Evolutionary conservation across 2,888 invertebrate species (phyloP).

Genomic region (Oscheius myriophilus): DNA sequence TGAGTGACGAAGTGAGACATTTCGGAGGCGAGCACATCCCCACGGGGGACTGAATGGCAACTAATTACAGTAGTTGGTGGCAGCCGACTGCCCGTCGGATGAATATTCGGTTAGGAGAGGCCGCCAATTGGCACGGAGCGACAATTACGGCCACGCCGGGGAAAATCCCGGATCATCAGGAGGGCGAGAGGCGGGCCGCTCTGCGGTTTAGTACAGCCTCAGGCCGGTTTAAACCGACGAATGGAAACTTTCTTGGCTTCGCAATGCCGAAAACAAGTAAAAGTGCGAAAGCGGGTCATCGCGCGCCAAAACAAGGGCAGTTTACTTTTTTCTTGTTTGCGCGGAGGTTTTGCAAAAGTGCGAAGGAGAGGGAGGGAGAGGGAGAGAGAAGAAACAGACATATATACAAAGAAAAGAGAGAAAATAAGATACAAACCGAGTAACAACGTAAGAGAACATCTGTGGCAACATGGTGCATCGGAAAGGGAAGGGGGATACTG

Average conservation of each 20-base stretch:
- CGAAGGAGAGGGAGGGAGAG: constrained; percentile 4
- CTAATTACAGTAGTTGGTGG: background rate
- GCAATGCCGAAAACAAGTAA: too few species aligned
- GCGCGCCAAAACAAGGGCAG: too few species aligned
- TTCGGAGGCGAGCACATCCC: too few species aligned
- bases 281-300: too few species aligned
- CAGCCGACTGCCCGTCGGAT: constrained; percentile 14
- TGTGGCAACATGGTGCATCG: too few species aligned
- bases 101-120: constrained; percentile 18
- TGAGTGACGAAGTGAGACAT: too few species aligned
- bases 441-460: too few species aligned
- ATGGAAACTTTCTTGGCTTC: background rate
- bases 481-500: too few species aligned
- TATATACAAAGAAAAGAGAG: too few species aligned
- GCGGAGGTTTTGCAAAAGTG: background rate
- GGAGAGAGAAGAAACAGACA: background rate
- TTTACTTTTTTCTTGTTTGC: too few species aligned
- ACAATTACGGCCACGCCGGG: background rate
- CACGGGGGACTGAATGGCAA: background rate
- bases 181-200: background rate
- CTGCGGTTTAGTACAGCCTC: background rate
- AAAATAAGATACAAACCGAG: too few species aligned
- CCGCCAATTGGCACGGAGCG: constrained; percentile 15
- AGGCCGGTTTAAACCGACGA: background rate
- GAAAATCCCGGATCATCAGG: background rate